phyloP scores from a whole-genome alignment of 2,888 invertebrate species.

The Tinea pellionella region DNA sequence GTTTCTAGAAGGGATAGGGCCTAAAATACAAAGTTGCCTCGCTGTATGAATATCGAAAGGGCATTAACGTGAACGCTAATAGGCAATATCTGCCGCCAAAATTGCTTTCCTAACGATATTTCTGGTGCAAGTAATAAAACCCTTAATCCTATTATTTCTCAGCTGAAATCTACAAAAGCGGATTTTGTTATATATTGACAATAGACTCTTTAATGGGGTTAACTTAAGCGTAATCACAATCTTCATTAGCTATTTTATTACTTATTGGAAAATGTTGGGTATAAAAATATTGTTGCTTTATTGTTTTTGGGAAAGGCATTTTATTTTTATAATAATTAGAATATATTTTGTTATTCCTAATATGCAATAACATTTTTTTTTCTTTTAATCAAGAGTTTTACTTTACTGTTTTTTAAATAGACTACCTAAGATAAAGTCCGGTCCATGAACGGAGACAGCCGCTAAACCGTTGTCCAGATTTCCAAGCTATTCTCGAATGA shows the following conservation, averaged over 20 bases:
- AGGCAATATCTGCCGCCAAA: constrained; percentile 65
- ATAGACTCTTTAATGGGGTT: not conserved
- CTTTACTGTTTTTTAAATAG: no score
- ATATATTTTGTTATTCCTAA: no score
- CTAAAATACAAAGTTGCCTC: constrained; percentile 20
- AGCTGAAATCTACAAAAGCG: not conserved
- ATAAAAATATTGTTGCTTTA: no score
- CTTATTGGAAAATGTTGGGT: no score
- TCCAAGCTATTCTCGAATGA: no score
- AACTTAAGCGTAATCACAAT: not conserved
- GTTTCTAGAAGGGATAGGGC: not conserved
- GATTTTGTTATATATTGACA: not conserved
- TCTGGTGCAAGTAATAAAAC: constrained; percentile 62
- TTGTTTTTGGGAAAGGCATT: no score
- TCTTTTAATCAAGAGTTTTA: no score
- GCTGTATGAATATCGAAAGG: constrained; percentile 49
- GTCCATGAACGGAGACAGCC: no score
- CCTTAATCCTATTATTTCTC: constrained; percentile 53
- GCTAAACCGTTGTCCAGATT: no score
- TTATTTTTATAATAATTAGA: no score
- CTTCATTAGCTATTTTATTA: not conserved
- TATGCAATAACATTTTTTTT: no score
- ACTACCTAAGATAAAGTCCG: no score
- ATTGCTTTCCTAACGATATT: constrained; percentile 66
- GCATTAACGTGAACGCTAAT: constrained; percentile 36